Conservation (phyloP, 1,140 invertebrate species). For the Scaptodrosophila lebanonensis region DNA sequence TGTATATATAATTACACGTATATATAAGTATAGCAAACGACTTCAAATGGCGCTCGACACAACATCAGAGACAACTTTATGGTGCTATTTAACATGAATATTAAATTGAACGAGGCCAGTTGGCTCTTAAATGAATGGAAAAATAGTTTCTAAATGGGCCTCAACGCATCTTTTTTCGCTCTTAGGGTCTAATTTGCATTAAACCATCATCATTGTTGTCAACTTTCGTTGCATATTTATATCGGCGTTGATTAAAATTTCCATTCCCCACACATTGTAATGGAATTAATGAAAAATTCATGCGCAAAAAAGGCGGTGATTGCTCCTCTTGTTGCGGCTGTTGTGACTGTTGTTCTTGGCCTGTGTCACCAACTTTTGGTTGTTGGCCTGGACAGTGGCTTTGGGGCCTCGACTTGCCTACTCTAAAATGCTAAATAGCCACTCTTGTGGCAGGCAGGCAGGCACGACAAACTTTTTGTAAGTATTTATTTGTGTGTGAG, state of each 20-base stretch:
- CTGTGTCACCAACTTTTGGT: too few species aligned
- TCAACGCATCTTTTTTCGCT: too few species aligned
- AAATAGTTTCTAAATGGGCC: too few species aligned
- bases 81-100: too few species aligned
- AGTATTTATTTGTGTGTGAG: not conserved
- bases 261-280: slow-evolving; percentile 33
- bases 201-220: slow-evolving; percentile 45
- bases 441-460: slow-evolving; percentile 69
- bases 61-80: too few species aligned
- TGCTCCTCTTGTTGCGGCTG: not conserved
- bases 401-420: slow-evolving; percentile 33
- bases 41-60: too few species aligned
- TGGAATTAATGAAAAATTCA: slow-evolving; percentile 69
- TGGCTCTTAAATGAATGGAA: too few species aligned
- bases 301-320: slow-evolving; percentile 15
- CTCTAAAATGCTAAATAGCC: slow-evolving; percentile 74
- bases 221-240: slow-evolving; percentile 34
- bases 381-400: not conserved
- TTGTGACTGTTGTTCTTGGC: too few species aligned
- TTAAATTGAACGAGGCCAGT: too few species aligned
- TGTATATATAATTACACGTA: too few species aligned
- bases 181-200: not conserved
- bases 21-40: too few species aligned
- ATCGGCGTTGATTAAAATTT: slow-evolving; percentile 44
- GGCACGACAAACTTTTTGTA: slow-evolving; percentile 42